Evolutionary conservation across 2,888 invertebrate genomes (phyloP), one percentile per base, ranked within the genome.

Genomic region (Pristionchus mayeri): DNA sequence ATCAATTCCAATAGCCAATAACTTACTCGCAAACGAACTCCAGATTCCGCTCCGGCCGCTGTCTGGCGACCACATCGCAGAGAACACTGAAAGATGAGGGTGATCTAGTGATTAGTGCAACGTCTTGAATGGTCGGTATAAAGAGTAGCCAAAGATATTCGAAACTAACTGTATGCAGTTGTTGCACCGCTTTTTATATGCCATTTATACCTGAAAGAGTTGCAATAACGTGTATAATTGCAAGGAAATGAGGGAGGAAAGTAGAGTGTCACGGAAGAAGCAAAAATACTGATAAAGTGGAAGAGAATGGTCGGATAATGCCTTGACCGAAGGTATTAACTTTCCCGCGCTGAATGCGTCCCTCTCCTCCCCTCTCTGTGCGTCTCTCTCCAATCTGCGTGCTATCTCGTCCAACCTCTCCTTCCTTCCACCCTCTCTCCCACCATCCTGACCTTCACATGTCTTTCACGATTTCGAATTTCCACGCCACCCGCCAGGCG

Each of bases 21-120:
- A 54, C 79, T 79, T 11, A 79, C 79, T 79, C 79, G 79, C 79
- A 79, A 34, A 79, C 40, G 37, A 79, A 79, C 1, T 52, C 52
- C 18, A 79, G 18, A 18, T 52, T 54, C 7, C 79, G 52, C 34
- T 79, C 79, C 11, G 79, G 79, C 3, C 79, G 79, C 21, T 79
- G 44, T 13, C 79, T 52, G 9, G 34, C 52, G 16, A 79, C 54
- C 48, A 79, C 79, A 37, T 79, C 79, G 21, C 79, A 79, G 3
- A 79, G 34, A 21, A 52, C 16, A 54, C 79, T 79, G 54, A 54
- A 79, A 3, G 16, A 18, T 48, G 54, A 0, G 11, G 24, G 9
- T 37, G 34, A 37, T n/a, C 13, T 40, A 9, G 34, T 3, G 16
- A 34, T 24, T 9, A 6, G 44, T 44, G 44, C 6, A 44, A 9